phyloP scores from a whole-genome alignment of 2,797 vertebrate species.

The Mormyrus hasselquistii region DNA sequence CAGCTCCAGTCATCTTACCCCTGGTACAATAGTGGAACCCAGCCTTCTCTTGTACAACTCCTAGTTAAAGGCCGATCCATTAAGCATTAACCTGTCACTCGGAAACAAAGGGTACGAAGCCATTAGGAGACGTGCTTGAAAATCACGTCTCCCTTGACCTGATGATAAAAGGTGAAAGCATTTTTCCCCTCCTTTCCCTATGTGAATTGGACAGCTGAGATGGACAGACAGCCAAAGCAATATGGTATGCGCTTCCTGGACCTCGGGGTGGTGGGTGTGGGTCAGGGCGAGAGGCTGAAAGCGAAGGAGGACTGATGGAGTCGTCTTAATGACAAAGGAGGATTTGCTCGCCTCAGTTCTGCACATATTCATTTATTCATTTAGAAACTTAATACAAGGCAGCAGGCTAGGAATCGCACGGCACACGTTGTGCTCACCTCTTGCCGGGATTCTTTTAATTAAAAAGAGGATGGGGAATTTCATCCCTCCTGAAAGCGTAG shows the following conservation, averaged over 20 bases:
- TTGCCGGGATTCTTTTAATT: constrained; percentile 42
- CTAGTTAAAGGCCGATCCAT: constrained; percentile 35
- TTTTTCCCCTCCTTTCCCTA: constrained; percentile 32
- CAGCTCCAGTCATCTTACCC: constrained; percentile 47
- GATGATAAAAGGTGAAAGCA: constrained; percentile 39
- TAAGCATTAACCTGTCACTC: constrained; percentile 45
- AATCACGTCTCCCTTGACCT: constrained; percentile 41
- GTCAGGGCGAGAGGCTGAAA: constrained; percentile 33
- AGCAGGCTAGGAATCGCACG: constrained; percentile 45
- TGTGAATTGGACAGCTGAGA: constrained; percentile 33
- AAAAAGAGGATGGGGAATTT: constrained; percentile 40
- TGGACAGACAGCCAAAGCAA: constrained; percentile 35
- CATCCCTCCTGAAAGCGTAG: constrained; percentile 20
- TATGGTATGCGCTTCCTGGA: constrained; percentile 14
- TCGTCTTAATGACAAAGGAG: constrained; percentile 50
- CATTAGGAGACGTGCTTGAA: constrained; percentile 41
- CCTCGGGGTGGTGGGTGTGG: constrained; percentile 38
- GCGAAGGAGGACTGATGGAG: constrained; percentile 41
- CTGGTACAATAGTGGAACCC: constrained; percentile 41
- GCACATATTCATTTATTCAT: constrained; percentile 51
- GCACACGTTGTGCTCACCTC: constrained; percentile 39
- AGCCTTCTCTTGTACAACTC: constrained; percentile 41
- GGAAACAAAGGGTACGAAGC: constrained; percentile 48
- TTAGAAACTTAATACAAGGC: constrained; percentile 53
- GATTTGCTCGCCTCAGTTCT: constrained; percentile 45